Percentiles rank a stretch among this genome's conserved stretches.
Conservation (phyloP, 2,888 invertebrate genomes). For the Therioaphis trifolii region DNA sequence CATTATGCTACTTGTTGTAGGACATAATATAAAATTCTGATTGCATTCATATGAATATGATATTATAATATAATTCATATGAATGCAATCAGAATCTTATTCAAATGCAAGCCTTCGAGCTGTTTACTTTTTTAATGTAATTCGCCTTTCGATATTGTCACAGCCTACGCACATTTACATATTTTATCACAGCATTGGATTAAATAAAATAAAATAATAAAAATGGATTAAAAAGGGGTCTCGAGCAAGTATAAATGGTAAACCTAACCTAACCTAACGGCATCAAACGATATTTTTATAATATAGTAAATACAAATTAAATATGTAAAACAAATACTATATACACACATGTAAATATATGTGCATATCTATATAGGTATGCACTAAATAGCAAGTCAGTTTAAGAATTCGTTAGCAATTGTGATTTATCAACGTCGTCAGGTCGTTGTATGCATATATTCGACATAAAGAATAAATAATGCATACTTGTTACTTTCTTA, state of each 20-base stretch:
- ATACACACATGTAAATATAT: background rate
- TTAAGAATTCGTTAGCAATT: constrained; percentile 1
- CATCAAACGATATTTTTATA: background rate
- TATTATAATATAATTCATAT: background rate
- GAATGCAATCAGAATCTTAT: background rate
- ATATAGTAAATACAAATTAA: constrained; percentile 32
- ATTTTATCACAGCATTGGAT: background rate
- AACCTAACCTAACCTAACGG: background rate
- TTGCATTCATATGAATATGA: too few relatives aligned
- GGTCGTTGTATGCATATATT: background rate
- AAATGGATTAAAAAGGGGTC: background rate
- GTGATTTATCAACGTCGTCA: background rate
- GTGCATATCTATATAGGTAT: background rate
- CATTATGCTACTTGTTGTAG: background rate
- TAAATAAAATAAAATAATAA: constrained; percentile 17
- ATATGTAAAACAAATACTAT: constrained; percentile 29
- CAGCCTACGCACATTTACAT: background rate
- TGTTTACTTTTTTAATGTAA: background rate
- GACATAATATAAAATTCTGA: too few relatives aligned
- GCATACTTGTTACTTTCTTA: background rate
- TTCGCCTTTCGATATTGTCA: background rate
- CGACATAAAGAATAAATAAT: background rate
- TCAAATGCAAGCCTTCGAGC: background rate
- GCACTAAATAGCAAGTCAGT: background rate
- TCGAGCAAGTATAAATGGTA: constrained; percentile 3